Base-by-base conservation (phyloP, 2,797 vertebrate genomes). In the Morelia viridis region DNA sequence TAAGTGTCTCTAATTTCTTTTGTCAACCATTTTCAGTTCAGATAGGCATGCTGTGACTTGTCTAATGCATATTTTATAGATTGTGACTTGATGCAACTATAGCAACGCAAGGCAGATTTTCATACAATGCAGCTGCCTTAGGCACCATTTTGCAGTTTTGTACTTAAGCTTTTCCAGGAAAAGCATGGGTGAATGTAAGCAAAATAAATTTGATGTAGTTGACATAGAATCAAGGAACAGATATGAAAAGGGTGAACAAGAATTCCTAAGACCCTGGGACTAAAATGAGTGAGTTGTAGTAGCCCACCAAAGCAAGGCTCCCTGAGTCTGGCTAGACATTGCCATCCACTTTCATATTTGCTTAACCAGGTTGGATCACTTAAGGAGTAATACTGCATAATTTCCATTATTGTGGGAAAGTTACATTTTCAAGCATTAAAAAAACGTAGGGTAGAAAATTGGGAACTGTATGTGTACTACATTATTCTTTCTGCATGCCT, bases 1-100 rank as follows among this genome's bases (percentile, higher is more conserved):
- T 92, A 89, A 41, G 15, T 76, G 88, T 90, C 88, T 87, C 57
- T 76, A 13, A 28, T 90, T 92, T 41, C 26, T 60, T 61, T 46
- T 85, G 8, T 53, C 83, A 89, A 35, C 56, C 83, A 56, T 90
- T 92, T 86, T 24, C 41, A 58, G 57, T n/a, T 19, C 12, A 85
- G 41, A 13, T 61, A 28, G 28, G 7, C 56, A 71, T 87, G 83
- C 53, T 71, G 28, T 76, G 64, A 65, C 84, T 76, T 86, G 56
- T 15, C 88, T 56, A 15, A 9, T 71, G 26, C 26, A 71, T 85
- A 85, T 71, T 50, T 31, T 50, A 60, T 84, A 68, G 80, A 89
- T 28, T 65, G 76, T 65, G 31, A 6, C 19, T 71, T 60, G 53
- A 60, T 61, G 35, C 28, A 71, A 76, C 35, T 46, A 8, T 65